A percentile compares a stretch with the other conserved stretches of the same genome.
Evolutionary conservation across 1,140 invertebrate species (phyloP).

Genomic region (Cyclargus thomasi): DNA sequence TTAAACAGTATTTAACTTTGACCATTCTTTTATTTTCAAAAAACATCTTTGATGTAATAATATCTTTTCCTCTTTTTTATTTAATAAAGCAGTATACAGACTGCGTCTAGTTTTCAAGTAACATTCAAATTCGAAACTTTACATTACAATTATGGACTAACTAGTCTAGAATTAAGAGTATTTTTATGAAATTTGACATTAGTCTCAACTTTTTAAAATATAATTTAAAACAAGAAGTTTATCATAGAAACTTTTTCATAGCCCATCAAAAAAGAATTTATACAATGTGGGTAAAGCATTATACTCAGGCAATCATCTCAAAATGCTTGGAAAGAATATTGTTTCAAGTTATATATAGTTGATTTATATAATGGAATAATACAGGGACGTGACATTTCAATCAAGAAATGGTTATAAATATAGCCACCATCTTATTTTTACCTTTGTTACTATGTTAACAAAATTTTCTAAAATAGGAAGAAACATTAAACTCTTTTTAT

Average conservation of each 20-base stretch:
- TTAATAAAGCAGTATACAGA: conserved; percentile 39
- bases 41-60: conserved; percentile 46
- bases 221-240: not conserved
- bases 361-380: not conserved
- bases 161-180: conserved; percentile 20
- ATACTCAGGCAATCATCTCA: not conserved
- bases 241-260: not conserved
- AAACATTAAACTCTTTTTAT: not conserved
- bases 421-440: not conserved
- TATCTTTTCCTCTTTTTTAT: conserved; percentile 27
- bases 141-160: conserved; percentile 3
- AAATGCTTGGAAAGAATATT: not conserved
- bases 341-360: not conserved
- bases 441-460: not conserved
- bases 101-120: conserved; percentile 16
- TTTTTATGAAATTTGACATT: conserved; percentile 14
- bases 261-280: not conserved
- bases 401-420: not conserved
- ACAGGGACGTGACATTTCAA: not conserved
- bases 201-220: not conserved
- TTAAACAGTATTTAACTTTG: conserved; percentile 63
- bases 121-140: not conserved
- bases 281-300: not conserved
- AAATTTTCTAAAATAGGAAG: not conserved
- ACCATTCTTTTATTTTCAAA: conserved; percentile 63